Evolutionary conservation across 2,888 invertebrate species (phyloP).

Genomic region (Hemicrepidius hirtus): DNA sequence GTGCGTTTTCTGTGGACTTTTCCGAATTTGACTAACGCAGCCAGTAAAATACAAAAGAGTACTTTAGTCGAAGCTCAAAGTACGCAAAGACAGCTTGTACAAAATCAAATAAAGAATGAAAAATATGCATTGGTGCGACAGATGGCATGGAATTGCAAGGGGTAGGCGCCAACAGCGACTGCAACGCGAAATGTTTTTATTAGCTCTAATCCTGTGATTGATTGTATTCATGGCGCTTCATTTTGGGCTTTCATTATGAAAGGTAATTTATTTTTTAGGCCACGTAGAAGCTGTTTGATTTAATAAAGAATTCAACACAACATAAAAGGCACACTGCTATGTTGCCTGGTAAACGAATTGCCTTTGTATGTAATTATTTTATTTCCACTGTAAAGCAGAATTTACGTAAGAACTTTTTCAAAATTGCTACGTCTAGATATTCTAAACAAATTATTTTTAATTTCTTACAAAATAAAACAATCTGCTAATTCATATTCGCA

Average conservation of each 20-base stretch:
- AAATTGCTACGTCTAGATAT: too few relatives aligned
- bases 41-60: constrained; percentile 44
- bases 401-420: too few relatives aligned
- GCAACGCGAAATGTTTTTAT: constrained; percentile 72
- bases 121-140: constrained; percentile 70
- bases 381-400: too few relatives aligned
- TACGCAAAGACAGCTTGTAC: constrained; percentile 53
- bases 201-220: constrained; percentile 73
- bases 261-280: constrained; percentile 54
- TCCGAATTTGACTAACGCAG: constrained; percentile 44
- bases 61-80: constrained; percentile 44
- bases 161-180: constrained; percentile 67
- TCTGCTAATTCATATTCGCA: too few relatives aligned
- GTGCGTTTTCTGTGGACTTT: constrained; percentile 44
- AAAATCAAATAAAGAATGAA: constrained; percentile 69
- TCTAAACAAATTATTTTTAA: too few relatives aligned
- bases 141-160: constrained; percentile 68
- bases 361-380: not conserved
- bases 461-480: too few relatives aligned
- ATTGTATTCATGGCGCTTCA: constrained; percentile 67
- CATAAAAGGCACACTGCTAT: constrained; percentile 13
- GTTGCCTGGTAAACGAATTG: not conserved
- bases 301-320: constrained; percentile 32
- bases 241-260: constrained; percentile 54
- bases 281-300: constrained; percentile 42